Base-by-base conservation (phyloP, 2,888 invertebrate genomes). In the Anorthoa munda region DNA sequence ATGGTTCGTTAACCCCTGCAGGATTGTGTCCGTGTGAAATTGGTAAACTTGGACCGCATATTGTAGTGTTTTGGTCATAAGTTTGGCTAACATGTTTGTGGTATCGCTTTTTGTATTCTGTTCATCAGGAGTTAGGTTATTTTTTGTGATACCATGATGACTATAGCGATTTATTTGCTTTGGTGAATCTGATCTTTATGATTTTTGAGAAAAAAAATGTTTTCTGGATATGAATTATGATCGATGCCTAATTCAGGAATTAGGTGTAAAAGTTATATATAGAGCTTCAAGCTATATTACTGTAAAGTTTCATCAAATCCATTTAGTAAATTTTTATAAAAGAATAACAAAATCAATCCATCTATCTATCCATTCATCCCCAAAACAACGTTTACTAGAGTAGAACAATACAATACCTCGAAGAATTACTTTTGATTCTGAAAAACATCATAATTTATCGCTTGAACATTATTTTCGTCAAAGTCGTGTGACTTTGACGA, bases 1-100 rank as follows among this genome's bases (percentile, higher is more conserved):
- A 87, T 77, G 90, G 91, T 90, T 91, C 88, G 90, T 89, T 88
- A 85, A 87, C 83, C 83, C 71, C 73, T 67, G 39, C 66, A 76
- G 81, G 80, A 82, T 79, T 77, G 81, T 46, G 73, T 72, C 56
- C 77, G 81, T 68, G 75, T 61, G 81, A 80, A 83, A 82, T 86
- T 78, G 83, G 78, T 75, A 79, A 85, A 85, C 81, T 84, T 85
- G 73, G 56, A 23, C 74, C 61, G 77, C 72, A 76, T 76, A 79
- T 79, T 79, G 61, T 69, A 63, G 56, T 79, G 60, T 79, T 75
- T 59, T 66, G 70, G 53, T 63, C 74, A 60, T 79, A 79, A 76
- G 80, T 64, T 67, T 51, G 23, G 12, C 56, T 70, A 73, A 74
- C 64, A 56, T 81, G 66, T 79, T 55, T 56, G 66, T 59, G n/a